These are phyloP conservation scores for Nothoprocta pentlandii DNA, from an alignment of 2,113 vertebrate species.

Conservation along the genomic window DNA sequence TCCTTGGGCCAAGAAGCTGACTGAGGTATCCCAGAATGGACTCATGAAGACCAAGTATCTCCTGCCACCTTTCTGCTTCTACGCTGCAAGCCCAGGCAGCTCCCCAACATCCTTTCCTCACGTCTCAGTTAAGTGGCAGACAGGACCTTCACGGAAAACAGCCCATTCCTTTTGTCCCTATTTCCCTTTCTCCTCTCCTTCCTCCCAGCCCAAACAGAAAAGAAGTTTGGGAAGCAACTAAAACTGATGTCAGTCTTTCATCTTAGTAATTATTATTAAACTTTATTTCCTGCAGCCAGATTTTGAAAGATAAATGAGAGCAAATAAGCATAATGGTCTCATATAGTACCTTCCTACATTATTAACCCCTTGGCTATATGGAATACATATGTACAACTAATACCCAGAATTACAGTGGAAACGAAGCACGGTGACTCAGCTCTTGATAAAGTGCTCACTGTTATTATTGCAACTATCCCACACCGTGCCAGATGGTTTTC, in stretches of 20 bases:
- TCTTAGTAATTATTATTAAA: conserved; percentile 24
- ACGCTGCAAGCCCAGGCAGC: background rate
- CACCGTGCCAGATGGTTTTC: conserved; percentile 35
- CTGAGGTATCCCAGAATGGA: background rate
- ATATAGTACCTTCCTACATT: background rate
- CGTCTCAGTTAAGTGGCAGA: background rate
- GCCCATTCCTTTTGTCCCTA: background rate
- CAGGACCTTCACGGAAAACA: background rate
- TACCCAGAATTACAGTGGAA: conserved; percentile 14
- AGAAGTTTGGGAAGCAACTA: conserved; percentile 11
- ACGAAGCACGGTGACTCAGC: conserved; percentile 1
- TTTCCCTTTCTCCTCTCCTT: background rate
- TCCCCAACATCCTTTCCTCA: background rate
- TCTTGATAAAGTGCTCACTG: conserved; percentile 32
- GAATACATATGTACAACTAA: background rate
- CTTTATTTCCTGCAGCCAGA: background rate
- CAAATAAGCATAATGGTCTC: background rate
- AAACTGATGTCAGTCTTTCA: conserved; percentile 10
- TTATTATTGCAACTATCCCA: conserved; percentile 38
- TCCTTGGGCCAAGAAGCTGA: background rate
- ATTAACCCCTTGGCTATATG: conserved; percentile 24
- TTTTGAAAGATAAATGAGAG: conserved; percentile 19
- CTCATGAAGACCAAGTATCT: background rate
- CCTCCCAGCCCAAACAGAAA: background rate
- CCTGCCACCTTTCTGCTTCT: background rate